phyloP scores from a whole-genome alignment of 2,797 vertebrate genomes.

The Momotus momota region DNA sequence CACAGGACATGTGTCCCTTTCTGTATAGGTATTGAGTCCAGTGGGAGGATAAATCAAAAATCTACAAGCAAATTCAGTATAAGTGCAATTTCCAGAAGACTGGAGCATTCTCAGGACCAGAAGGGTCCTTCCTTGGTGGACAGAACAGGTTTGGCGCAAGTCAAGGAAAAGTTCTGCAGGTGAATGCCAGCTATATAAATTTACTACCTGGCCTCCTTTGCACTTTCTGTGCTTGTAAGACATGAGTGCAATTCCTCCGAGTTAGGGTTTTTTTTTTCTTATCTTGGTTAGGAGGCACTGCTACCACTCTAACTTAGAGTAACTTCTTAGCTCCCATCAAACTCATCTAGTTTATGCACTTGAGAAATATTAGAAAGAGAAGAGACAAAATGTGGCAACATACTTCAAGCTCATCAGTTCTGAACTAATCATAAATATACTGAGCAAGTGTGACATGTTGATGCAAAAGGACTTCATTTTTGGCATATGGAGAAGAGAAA shows the following conservation, averaged over 20 bases:
- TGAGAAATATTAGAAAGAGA: constrained; percentile 1
- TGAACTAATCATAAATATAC: constrained; percentile 28
- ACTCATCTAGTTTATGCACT: neutral
- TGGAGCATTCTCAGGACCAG: neutral
- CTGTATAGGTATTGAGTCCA: neutral
- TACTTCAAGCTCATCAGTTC: neutral
- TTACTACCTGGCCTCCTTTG: neutral
- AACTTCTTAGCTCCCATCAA: neutral
- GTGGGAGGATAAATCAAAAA: neutral
- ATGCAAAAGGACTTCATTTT: constrained; percentile 17
- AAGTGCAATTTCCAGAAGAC: neutral
- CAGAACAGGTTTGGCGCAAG: neutral
- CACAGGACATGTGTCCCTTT: neutral
- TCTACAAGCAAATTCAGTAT: neutral
- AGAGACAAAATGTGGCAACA: constrained; percentile 9
- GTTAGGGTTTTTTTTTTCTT: neutral
- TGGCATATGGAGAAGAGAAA: constrained; percentile 23
- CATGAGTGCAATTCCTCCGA: neutral
- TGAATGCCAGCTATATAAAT: neutral
- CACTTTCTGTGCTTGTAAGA: neutral
- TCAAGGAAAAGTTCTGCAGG: neutral
- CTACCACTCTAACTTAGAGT: neutral
- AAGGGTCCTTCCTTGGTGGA: neutral
- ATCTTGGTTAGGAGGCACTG: neutral
- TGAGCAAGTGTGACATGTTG: neutral